phyloP scores from a whole-genome alignment of 1,140 invertebrate species.

The Drosophila neocordata region DNA sequence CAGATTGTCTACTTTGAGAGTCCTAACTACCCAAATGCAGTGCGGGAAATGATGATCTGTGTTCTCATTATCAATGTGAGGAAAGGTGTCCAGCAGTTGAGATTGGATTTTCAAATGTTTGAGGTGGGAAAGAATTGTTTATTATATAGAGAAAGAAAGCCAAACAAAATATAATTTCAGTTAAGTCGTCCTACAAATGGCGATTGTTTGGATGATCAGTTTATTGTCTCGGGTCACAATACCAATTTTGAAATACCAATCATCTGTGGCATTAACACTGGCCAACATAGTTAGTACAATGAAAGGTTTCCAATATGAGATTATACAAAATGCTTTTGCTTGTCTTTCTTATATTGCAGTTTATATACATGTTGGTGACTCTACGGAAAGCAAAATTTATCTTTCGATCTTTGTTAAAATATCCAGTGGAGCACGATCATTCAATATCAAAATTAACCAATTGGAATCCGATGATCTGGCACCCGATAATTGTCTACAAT shows the following conservation, averaged over 20 bases:
- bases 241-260: conserved; percentile 87
- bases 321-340: too few relatives aligned
- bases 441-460: conserved; percentile 87
- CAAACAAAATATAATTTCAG: conserved; percentile 74
- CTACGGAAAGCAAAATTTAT: conserved; percentile 85
- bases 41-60: conserved; percentile 84
- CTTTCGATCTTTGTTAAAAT: conserved; percentile 86
- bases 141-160: not conserved
- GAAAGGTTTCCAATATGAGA: too few relatives aligned
- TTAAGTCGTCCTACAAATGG: conserved; percentile 87
- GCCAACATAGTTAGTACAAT: conserved; percentile 87
- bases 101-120: conserved; percentile 88
- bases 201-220: conserved; percentile 87
- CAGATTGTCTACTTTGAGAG: conserved; percentile 86
- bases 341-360: conserved; percentile 83
- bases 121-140: conserved; percentile 83
- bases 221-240: conserved; percentile 88
- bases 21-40: conserved; percentile 84
- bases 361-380: conserved; percentile 87
- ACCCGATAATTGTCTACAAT: conserved; percentile 88
- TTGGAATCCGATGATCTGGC: conserved; percentile 81
- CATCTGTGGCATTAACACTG: conserved; percentile 89
- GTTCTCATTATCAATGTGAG: conserved; percentile 86
- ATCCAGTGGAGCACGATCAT: conserved; percentile 84
- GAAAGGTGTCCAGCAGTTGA: conserved; percentile 86